Base-by-base conservation (phyloP, 2,113 vertebrate species). In the Agelaius tricolor region DNA sequence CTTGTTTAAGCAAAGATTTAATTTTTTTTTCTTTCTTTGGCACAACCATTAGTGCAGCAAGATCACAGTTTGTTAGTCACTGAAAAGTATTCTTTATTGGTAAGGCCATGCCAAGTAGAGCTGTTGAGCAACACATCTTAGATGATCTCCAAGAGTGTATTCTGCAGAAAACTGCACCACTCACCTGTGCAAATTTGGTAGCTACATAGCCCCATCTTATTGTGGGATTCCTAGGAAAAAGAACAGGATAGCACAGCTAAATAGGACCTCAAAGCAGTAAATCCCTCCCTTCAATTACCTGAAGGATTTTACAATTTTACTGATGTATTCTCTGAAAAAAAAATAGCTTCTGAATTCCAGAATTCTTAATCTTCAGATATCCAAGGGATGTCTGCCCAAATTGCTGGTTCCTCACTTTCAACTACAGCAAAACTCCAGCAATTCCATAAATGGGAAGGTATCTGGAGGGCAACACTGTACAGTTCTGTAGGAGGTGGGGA, bases 141-240 rank as follows among this genome's bases (percentile, higher is more conserved):
- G 39, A 37, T 52, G 8, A 88, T 27, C 39, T 78, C 61, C 55
- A 54, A 46, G 47, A 66, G 37, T 4, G 31, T 13, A 7, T 71
- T 46, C 75, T 85, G 47, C 78, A 73, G 68, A 83, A 88, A 72
- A 61, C 52, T 82, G n/a, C 24, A 57, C 65, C 69, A 94, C 87
- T 90, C 97, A 99, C 99, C 99, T 99, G 99, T 84, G 98, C 97
- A 96, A 99, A 98, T 88, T 99, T 99, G 78, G 98, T 98, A 89
- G 98, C 98, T 68, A 99, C 99, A 41, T 99, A 99, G 83, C 98
- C 81, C 99, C 99, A 99, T 94, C 99, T 98, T 97, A 99, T 98
- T 4, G 76, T 96, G 26, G 99, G 98, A 93, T 98, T 99, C 96
- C 99, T 99, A 95, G 21, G 95, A 92, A 84, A 77, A 74, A 63